Evolutionary conservation across 2,888 invertebrate species (phyloP), one percentile per base, ranked within the genome.

Genomic region (Pardosa pseudoannulata): DNA sequence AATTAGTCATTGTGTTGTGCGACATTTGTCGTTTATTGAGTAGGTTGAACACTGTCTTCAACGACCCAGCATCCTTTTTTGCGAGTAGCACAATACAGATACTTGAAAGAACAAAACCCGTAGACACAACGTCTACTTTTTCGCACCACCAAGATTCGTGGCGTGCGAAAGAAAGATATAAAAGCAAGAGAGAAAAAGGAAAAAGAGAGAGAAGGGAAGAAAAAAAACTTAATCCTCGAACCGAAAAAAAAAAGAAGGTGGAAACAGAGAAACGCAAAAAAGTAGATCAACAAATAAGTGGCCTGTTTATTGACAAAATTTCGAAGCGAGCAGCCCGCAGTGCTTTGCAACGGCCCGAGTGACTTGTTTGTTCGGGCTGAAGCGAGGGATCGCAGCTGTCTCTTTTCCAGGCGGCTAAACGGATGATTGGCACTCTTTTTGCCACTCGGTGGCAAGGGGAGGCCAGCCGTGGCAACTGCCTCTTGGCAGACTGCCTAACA

Each of bases 301-400:
- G 27, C 81, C 81, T 75, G 74, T 81, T 74, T 81, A 81, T 81
- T 74, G 81, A 81, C 74, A 74, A 81, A 81, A 81, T 68, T 62
- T 68, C 74, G 73, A 27, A 50, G 56, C 36, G 62, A 19, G 41
- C 19, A 19, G 41, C 19, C 41, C 13, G 32, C 46, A 23, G 23
- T n/a, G 36, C 36, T 79, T 71, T 79, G 73, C 76, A 72, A 72
- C 78, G 76, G 72, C 41, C 83, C 83, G 67, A 62, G 67, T 85
- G 32, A 72, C 78, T 78, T 85, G 78, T 85, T 85, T 85, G 83
- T 85, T 85, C 83, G 83, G 41, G 41, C n/a, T 78, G 78, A 79
- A 32, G 78, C 83, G 78, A 78, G 83, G 83, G 83, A 78, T 78
- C 72, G 78, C 83, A 85, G 83, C 83, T 85, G 83, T 78, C 83